These are phyloP conservation scores for Lathronympha strigana DNA, from an alignment of 2,888 invertebrate species.

Conservation along the genomic window DNA sequence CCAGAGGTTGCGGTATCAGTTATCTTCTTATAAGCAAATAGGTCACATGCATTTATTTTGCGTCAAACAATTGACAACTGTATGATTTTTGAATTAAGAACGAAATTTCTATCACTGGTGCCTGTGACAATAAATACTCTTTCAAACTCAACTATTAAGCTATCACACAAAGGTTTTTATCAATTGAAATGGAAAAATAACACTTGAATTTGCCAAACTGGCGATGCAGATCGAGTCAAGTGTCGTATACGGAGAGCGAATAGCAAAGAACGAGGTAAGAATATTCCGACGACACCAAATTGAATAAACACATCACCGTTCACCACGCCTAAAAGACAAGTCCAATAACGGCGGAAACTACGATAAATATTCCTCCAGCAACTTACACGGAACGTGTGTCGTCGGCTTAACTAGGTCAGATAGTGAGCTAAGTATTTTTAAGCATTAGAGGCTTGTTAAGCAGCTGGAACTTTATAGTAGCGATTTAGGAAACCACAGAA, in stretches of 20 bases:
- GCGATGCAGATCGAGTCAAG: conserved; percentile 43
- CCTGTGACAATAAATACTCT: too few species aligned
- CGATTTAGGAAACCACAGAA: too few species aligned
- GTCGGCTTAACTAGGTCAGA: conserved; percentile 30
- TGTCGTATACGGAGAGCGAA: conserved; percentile 61
- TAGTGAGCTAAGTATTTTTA: conserved; percentile 28
- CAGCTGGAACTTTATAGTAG: too few species aligned
- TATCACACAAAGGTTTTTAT: background rate
- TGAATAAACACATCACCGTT: conserved; percentile 81
- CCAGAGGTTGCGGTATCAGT: too few species aligned
- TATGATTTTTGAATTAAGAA: too few species aligned
- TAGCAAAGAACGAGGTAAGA: conserved; percentile 68
- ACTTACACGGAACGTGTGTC: conserved; percentile 56
- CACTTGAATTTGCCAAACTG: background rate
- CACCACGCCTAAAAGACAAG: conserved; percentile 79
- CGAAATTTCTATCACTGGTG: too few species aligned
- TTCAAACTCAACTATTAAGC: background rate
- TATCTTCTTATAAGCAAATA: too few species aligned
- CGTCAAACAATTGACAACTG: too few species aligned
- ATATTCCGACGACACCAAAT: conserved; percentile 76
- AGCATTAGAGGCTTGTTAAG: background rate
- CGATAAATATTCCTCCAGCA: conserved; percentile 75
- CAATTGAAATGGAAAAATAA: background rate
- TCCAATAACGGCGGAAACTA: conserved; percentile 71
- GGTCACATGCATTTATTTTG: too few species aligned